These are phyloP conservation scores for Chrysomela aeneicollis DNA, from an alignment of 2,888 invertebrate species.

Conservation along the genomic window DNA sequence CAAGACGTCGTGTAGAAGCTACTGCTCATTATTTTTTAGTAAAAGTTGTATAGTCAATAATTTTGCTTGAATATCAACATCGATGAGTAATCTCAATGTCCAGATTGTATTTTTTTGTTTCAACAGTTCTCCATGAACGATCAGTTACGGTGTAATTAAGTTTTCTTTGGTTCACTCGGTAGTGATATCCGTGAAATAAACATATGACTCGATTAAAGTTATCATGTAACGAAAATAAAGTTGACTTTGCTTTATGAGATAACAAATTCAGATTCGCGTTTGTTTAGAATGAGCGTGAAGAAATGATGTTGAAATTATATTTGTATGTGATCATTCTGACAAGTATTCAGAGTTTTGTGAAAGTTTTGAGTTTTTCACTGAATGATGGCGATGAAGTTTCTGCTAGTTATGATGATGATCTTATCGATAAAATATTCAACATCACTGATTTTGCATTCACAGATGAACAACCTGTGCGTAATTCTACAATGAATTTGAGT, in stretches of 20 bases:
- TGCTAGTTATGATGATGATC: neutral
- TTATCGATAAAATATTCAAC: neutral
- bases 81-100: too few relatives aligned
- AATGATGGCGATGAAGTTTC: neutral
- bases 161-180: neutral
- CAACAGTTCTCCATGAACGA: too few relatives aligned
- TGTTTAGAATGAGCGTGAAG: neutral
- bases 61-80: too few relatives aligned
- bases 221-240: neutral
- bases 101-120: too few relatives aligned
- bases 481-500: slow-evolving; percentile 19
- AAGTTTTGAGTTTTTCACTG: neutral
- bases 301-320: neutral
- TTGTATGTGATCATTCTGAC: neutral
- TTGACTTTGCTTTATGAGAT: neutral
- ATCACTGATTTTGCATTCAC: neutral
- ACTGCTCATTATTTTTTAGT: too few relatives aligned
- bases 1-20: too few relatives aligned
- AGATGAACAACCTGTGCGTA: neutral
- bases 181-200: too few relatives aligned
- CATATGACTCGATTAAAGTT: too few relatives aligned
- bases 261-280: neutral
- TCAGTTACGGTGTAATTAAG: too few relatives aligned
- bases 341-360: neutral
- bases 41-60: too few relatives aligned